These are phyloP conservation scores for Mercenaria mercenaria DNA, from an alignment of 1,140 invertebrate genomes.

Conservation along the genomic window DNA sequence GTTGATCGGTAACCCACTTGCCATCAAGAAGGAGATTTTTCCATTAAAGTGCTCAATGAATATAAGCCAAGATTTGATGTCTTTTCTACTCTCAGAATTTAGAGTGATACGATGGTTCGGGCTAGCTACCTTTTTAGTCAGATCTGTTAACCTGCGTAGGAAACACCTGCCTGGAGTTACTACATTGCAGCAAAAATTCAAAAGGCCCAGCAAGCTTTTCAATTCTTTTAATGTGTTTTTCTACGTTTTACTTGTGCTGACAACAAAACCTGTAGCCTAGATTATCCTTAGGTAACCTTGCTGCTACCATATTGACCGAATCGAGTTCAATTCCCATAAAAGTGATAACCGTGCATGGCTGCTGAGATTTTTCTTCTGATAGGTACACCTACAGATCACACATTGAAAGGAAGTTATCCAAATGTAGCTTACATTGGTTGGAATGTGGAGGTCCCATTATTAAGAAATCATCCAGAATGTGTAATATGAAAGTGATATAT, in stretches of 20 bases:
- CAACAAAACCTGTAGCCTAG: neutral
- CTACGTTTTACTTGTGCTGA: neutral
- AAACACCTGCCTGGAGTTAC: slow-evolving; percentile 34
- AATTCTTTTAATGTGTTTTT: slow-evolving; percentile 32
- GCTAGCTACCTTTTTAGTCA: slow-evolving; percentile 38
- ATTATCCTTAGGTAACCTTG: neutral
- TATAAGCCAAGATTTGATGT: slow-evolving; percentile 7
- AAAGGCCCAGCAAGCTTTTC: slow-evolving; percentile 31
- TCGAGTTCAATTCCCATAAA: neutral
- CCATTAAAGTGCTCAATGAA: slow-evolving; percentile 53
- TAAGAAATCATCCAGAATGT: slow-evolving; percentile 37
- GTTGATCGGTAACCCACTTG: neutral
- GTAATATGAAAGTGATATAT: neutral
- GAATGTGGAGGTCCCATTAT: neutral
- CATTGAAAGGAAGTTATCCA: neutral
- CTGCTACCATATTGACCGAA: neutral
- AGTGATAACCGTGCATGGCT: neutral
- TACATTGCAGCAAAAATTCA: slow-evolving; percentile 53
- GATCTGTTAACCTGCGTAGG: slow-evolving; percentile 11
- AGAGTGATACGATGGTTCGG: slow-evolving; percentile 54
- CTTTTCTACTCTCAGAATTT: slow-evolving; percentile 28
- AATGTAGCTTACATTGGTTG: neutral
- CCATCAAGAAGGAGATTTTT: slow-evolving; percentile 32
- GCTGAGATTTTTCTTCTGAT: neutral
- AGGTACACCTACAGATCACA: neutral